Evolutionary conservation across 2,797 vertebrate genomes (phyloP).

Genomic region (Gymnothorax javanicus): DNA sequence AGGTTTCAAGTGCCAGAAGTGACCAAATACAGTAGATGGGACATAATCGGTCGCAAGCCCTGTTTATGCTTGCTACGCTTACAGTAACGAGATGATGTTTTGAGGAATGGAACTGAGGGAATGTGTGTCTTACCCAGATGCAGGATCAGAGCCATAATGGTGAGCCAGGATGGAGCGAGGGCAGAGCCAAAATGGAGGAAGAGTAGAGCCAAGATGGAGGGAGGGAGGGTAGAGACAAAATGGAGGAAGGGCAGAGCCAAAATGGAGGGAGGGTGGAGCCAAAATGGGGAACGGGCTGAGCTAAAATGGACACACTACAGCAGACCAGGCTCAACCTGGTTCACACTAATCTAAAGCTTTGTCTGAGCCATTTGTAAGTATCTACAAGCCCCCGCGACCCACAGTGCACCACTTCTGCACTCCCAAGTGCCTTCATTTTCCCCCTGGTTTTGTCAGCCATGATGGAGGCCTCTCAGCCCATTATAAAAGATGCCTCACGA

Average conservation of each 20-base stretch:
- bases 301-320: background rate
- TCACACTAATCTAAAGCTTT: background rate
- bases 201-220: background rate
- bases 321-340: background rate
- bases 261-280: background rate
- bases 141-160: background rate
- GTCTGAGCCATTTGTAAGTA: background rate
- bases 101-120: no score
- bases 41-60: background rate
- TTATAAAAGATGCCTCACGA: background rate
- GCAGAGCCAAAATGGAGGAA: background rate
- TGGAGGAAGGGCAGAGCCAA: background rate
- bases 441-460: no score
- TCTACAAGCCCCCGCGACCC: background rate
- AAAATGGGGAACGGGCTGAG: background rate
- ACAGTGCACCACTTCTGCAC: background rate
- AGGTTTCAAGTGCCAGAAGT: no score
- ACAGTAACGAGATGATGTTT: background rate
- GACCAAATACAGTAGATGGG: no score
- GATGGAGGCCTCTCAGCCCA: background rate
- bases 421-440: constrained; percentile 17
- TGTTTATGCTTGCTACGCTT: background rate
- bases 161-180: background rate
- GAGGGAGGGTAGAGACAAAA: no score
- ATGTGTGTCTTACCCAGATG: background rate